Base-by-base conservation (phyloP, 1,140 invertebrate genomes). In the Ostrea denselamellosa region DNA sequence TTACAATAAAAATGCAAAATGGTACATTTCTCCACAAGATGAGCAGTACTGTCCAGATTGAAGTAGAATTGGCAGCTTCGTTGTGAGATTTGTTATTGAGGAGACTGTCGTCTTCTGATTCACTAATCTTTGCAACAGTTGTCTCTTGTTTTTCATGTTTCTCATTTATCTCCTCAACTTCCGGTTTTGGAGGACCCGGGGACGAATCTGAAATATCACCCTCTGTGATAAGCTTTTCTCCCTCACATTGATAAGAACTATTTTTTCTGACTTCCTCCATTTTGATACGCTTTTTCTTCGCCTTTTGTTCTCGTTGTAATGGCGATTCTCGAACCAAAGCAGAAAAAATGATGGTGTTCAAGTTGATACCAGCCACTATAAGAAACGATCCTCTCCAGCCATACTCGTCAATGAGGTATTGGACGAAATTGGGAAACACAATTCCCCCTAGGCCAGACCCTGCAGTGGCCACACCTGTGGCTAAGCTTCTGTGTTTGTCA, bases 361-460 rank as follows among this genome's bases (percentile, higher is more conserved):
- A 96, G 89, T 98, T 98, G 58, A 99, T 94, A 0, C 98, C 98
- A 17, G 98, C 97, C 65, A 99, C 95, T 86, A 99, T 97, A 19
- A 99, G 96, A 19, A 98, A 92, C 0, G 97, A 96, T 4, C 94
- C 94, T 88, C 96, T 96, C 98, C 98, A 99, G 2, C 96, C 97
- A 56, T 96, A 96, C 0, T 94, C 90, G 0, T 96, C 93, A n/a
- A 98, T 96, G 2, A 98, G 95, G 2, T 93, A 89, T 34, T 95
- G 95, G 17, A 96, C 96, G 44, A 98, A 93, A 9, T 92, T 92
- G 8, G 25, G 97, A 96, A 87, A 97, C 0, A 98, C 93, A 92
- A 98, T 97, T 2, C 97, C 97, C 0, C 96, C 96, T 44, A 98
- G 97, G 22, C 98, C 98, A 0, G 98, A 98, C 12, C 98, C 98